Conservation (phyloP, 2,797 vertebrate genomes). For the Chrosomus eos region DNA sequence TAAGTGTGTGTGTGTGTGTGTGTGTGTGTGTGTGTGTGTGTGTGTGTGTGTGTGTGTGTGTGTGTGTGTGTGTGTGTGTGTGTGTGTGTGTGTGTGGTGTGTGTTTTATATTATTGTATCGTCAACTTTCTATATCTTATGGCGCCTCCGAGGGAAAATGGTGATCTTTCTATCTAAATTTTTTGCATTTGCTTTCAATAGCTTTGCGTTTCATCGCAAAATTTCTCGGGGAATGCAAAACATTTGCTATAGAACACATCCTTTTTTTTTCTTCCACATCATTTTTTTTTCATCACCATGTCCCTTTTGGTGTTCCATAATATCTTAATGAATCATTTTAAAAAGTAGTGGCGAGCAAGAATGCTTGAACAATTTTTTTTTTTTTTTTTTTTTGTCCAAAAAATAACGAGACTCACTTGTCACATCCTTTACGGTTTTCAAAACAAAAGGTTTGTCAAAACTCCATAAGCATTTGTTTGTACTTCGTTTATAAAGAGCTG, state of each 20-base stretch:
- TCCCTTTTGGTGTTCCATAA: background rate
- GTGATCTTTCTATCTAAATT: background rate
- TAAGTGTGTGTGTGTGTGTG: background rate
- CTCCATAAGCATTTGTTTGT: background rate
- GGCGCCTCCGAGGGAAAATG: background rate
- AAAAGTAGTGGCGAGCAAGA: background rate
- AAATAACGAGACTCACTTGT: background rate
- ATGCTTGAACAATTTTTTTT: background rate
- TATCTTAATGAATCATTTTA: background rate
- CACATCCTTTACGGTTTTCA: constrained; percentile 1
- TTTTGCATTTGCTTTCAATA: background rate
- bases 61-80: too few species aligned
- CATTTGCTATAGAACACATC: background rate
- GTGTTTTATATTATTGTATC: background rate
- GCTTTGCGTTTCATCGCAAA: too few species aligned
- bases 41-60: too few species aligned
- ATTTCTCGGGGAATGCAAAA: too few species aligned
- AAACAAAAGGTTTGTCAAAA: background rate
- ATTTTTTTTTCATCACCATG: background rate
- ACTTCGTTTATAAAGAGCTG: background rate
- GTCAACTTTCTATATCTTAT: background rate
- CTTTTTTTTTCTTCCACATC: too few species aligned
- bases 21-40: too few species aligned
- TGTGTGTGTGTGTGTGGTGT: too few species aligned
- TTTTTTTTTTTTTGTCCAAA: too few species aligned